These are phyloP conservation scores for Microcebus murinus DNA, from an alignment of 2,113 vertebrate genomes.

Conservation along the genomic window DNA sequence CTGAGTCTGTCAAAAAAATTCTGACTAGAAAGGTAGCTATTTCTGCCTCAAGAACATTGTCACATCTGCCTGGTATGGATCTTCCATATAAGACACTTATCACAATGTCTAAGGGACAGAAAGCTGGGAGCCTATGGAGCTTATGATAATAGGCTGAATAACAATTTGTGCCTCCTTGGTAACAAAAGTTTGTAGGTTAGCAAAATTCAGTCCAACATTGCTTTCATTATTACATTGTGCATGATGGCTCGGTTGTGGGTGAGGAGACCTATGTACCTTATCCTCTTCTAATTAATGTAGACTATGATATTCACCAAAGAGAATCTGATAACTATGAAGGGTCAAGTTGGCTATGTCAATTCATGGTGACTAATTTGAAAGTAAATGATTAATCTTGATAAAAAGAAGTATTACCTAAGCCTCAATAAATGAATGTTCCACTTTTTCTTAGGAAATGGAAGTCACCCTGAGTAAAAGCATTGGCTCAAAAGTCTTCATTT, in stretches of 20 bases:
- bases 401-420: neutral
- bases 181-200: neutral
- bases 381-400: constrained; percentile 35
- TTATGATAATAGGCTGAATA: neutral
- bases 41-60: neutral
- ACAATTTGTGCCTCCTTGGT: neutral
- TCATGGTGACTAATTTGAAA: constrained; percentile 54
- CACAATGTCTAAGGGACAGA: neutral
- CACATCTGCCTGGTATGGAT: neutral
- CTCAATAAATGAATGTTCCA: neutral
- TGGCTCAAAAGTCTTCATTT: neutral
- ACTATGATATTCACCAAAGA: neutral
- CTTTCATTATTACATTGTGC: neutral
- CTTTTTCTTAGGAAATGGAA: neutral
- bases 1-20: neutral
- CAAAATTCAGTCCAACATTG: neutral
- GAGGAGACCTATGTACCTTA: neutral
- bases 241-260: neutral
- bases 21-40: neutral
- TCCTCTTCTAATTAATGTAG: neutral
- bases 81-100: neutral
- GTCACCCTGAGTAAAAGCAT: neutral
- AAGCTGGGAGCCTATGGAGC: neutral
- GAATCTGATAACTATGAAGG: neutral
- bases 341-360: neutral